Conservation (phyloP, 2,888 invertebrate genomes). For the Slavum lentiscoides region DNA sequence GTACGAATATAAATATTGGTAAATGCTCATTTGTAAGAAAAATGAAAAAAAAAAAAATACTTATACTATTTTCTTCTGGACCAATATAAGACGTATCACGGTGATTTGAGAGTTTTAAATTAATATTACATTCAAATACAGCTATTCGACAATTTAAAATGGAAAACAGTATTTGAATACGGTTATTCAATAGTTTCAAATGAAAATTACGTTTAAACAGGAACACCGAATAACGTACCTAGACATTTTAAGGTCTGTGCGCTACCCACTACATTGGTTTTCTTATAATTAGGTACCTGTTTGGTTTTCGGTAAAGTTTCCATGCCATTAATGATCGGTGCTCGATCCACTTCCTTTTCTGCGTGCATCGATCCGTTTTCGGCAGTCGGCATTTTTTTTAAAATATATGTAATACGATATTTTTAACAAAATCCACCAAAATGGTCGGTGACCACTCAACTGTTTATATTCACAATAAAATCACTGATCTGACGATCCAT, state of each 20-base stretch:
- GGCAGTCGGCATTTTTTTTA: slow-evolving; percentile 56
- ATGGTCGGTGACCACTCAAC: neutral
- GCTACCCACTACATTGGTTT: neutral
- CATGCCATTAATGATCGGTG: slow-evolving; percentile 67
- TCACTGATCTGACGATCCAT: neutral
- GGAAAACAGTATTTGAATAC: neutral
- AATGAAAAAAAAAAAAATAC: too few species aligned
- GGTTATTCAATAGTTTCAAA: too few species aligned
- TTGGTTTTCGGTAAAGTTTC: slow-evolving; percentile 59
- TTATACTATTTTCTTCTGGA: too few species aligned
- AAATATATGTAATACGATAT: neutral
- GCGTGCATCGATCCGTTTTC: slow-evolving; percentile 55
- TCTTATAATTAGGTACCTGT: slow-evolving; percentile 25
- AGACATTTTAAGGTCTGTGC: neutral
- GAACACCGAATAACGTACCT: neutral
- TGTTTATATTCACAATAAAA: neutral
- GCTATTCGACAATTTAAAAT: too few species aligned
- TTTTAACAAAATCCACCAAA: neutral
- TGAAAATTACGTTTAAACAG: too few species aligned
- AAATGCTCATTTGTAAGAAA: too few species aligned
- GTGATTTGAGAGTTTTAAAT: too few species aligned
- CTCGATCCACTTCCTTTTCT: slow-evolving; percentile 60
- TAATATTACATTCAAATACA: neutral
- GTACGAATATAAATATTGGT: too few species aligned
- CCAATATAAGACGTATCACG: too few species aligned